Evolutionary conservation across 2,797 vertebrate species (phyloP).

Genomic region (Mormyrops attenuatus): DNA sequence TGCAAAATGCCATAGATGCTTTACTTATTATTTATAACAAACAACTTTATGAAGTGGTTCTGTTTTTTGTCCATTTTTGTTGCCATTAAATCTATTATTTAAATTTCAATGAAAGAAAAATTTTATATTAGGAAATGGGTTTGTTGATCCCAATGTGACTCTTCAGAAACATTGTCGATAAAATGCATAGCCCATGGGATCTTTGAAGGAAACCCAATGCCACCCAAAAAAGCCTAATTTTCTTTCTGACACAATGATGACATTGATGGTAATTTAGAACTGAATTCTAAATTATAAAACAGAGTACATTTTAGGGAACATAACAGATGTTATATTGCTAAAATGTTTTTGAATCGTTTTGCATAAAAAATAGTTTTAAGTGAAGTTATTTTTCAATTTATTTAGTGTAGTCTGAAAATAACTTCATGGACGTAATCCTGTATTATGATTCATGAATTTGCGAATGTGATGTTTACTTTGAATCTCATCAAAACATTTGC

Average conservation of each 20-base stretch:
- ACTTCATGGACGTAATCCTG: background rate
- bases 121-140: background rate
- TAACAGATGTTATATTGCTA: background rate
- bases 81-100: background rate
- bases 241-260: background rate
- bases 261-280: background rate
- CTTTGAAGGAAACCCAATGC: background rate
- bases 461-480: background rate
- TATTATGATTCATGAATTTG: background rate
- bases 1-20: background rate
- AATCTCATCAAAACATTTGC: background rate
- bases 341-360: background rate
- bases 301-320: background rate
- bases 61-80: background rate
- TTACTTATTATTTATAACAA: background rate
- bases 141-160: background rate
- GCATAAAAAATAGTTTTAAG: background rate
- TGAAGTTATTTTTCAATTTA: background rate
- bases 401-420: background rate
- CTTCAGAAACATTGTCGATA: background rate
- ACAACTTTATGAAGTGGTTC: background rate
- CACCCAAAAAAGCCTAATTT: background rate
- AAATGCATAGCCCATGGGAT: background rate
- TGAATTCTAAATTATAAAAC: background rate
- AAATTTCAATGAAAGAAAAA: background rate